Conservation (phyloP, 2,797 vertebrate genomes). For the Eulemur albifrons region DNA sequence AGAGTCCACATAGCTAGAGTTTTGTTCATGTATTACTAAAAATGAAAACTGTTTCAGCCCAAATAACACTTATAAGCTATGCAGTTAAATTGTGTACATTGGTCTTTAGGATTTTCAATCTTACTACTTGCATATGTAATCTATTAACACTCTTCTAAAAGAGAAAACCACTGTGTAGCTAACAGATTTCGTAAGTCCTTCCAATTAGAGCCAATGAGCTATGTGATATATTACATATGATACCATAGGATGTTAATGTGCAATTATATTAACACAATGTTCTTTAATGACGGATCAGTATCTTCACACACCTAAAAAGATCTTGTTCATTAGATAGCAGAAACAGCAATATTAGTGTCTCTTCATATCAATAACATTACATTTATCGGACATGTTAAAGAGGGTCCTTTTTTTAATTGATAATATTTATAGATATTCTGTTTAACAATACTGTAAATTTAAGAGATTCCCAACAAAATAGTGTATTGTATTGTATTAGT, state of each 20-base stretch:
- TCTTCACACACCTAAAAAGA: conserved; percentile 58
- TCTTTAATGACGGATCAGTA: conserved; percentile 70
- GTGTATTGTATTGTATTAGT: neutral
- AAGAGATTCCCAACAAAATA: neutral
- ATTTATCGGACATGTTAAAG: conserved; percentile 21
- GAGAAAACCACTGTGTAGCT: conserved; percentile 69
- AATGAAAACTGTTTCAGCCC: conserved; percentile 49
- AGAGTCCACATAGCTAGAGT: conserved; percentile 56
- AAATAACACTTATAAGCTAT: conserved; percentile 42
- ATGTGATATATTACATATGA: conserved; percentile 76
- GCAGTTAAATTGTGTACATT: conserved; percentile 45
- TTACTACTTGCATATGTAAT: conserved; percentile 79
- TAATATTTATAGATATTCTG: neutral
- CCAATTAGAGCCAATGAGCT: conserved; percentile 54
- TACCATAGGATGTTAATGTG: conserved; percentile 68
- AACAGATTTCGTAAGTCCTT: conserved; percentile 74
- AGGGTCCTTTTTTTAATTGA: neutral
- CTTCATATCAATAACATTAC: conserved; percentile 69
- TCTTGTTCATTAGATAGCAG: conserved; percentile 29
- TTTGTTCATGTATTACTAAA: conserved; percentile 74
- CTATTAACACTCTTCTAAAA: conserved; percentile 72
- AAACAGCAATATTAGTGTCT: conserved; percentile 57
- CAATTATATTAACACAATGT: conserved; percentile 66
- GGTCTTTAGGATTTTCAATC: conserved; percentile 65
- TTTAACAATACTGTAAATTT: neutral